Percentiles rank a stretch among this genome's conserved stretches.
phyloP scores from a whole-genome alignment of 2,888 invertebrate genomes.

The Diaprepes abbreviatus region DNA sequence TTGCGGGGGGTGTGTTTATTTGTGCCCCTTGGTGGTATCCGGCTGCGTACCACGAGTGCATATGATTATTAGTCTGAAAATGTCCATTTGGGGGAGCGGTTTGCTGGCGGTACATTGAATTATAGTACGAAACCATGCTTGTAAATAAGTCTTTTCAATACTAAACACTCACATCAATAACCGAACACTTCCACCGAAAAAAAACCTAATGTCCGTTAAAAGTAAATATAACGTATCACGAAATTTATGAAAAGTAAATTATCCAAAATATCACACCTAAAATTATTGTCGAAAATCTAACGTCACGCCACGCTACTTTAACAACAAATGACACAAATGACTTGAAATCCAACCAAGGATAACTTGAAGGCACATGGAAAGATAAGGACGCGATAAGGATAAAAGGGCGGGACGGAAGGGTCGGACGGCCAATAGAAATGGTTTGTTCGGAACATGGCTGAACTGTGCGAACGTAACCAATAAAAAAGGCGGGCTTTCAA shows the following conservation, averaged over 20 bases:
- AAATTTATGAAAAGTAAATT: not conserved
- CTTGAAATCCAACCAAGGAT: slow-evolving; percentile 42
- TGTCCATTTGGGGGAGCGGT: slow-evolving; percentile 70
- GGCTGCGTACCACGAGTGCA: slow-evolving; percentile 68
- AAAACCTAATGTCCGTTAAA: not conserved
- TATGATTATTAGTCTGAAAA: slow-evolving; percentile 61
- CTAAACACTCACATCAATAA: slow-evolving; percentile 23
- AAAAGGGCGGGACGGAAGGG: slow-evolving; percentile 50
- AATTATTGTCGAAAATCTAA: slow-evolving; percentile 9
- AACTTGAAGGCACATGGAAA: slow-evolving; percentile 46
- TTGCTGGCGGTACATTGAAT: slow-evolving; percentile 72
- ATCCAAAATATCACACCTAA: slow-evolving; percentile 18
- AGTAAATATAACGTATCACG: no score
- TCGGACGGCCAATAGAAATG: slow-evolving; percentile 55
- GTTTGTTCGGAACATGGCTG: slow-evolving; percentile 60
- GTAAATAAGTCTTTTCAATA: not conserved
- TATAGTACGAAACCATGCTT: slow-evolving; percentile 81
- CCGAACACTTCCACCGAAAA: not conserved
- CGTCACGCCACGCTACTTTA: slow-evolving; percentile 21
- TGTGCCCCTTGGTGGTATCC: slow-evolving; percentile 68
- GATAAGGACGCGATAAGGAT: slow-evolving; percentile 49
- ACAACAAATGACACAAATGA: slow-evolving; percentile 33
- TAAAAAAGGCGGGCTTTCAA: slow-evolving; percentile 43
- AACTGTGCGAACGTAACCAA: slow-evolving; percentile 54
- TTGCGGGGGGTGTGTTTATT: slow-evolving; percentile 52